phyloP scores from a whole-genome alignment of 2,113 vertebrate genomes.

The Cyprinus carpio region DNA sequence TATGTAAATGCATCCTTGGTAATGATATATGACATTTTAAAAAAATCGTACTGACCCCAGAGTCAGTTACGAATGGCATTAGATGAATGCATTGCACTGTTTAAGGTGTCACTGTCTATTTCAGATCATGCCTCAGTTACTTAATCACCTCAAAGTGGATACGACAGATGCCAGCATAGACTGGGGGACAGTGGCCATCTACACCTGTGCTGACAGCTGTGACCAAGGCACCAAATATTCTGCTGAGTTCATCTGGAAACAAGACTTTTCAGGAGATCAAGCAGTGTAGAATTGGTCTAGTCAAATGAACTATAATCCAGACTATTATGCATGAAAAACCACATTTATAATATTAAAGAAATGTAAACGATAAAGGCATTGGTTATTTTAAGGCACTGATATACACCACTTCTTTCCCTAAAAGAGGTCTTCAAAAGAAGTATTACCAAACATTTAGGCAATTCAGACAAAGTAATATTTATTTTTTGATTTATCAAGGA shows the following conservation, averaged over 20 bases:
- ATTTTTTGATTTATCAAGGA: neutral
- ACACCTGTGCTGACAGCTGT: conserved; percentile 87
- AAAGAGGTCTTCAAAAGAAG: neutral
- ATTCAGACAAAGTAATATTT: neutral
- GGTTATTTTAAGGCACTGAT: neutral
- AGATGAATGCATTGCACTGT: neutral
- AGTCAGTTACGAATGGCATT: neutral
- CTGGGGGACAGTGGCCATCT: conserved; percentile 88
- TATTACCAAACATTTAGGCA: neutral
- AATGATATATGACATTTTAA: too few species aligned
- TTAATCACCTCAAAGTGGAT: conserved; percentile 88
- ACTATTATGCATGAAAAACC: neutral
- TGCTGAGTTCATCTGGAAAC: conserved; percentile 93
- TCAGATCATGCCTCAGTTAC: conserved; percentile 96
- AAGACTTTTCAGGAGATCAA: conserved; percentile 77
- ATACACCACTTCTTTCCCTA: neutral
- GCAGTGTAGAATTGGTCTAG: neutral
- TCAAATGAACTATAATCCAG: neutral
- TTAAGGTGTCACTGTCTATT: conserved; percentile 22
- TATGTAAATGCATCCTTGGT: too few species aligned
- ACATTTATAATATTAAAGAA: neutral
- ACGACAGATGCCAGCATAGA: conserved; percentile 86
- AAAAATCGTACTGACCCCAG: too few species aligned
- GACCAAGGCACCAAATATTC: conserved; percentile 73
- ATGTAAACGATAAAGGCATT: neutral